Percentiles rank a stretch among this genome's conserved stretches.
phyloP scores from a whole-genome alignment of 2,113 vertebrate species.

The Pholis gunnellus region DNA sequence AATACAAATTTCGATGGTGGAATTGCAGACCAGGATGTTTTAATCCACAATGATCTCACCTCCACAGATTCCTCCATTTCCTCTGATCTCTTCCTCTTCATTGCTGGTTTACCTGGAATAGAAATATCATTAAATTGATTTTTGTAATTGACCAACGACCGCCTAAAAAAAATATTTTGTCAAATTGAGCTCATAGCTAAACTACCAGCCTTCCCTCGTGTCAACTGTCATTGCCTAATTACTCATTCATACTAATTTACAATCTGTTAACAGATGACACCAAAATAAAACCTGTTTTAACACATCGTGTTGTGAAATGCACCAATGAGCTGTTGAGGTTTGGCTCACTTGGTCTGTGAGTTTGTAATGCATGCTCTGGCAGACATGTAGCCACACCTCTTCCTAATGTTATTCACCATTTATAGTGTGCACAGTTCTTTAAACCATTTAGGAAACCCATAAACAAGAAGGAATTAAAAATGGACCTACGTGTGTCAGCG shows the following conservation, averaged over 20 bases:
- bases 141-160: neutral
- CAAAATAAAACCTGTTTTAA: conserved; percentile 9
- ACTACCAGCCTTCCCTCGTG: neutral
- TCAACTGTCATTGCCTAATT: neutral
- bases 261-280: conserved; percentile 5
- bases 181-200: neutral
- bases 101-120: conserved; percentile 63
- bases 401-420: neutral
- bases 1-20: neutral
- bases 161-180: neutral
- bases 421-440: neutral
- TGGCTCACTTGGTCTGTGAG: conserved; percentile 3
- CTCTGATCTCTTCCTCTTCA: conserved; percentile 74
- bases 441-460: neutral
- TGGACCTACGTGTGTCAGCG: conserved; percentile 39
- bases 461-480: neutral
- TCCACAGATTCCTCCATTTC: conserved; percentile 65
- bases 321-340: conserved; percentile 18
- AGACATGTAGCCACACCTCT: conserved; percentile 5
- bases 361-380: neutral
- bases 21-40: neutral
- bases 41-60: conserved; percentile 59
- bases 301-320: neutral
- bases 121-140: neutral
- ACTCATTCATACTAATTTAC: conserved; percentile 13